A percentile compares a stretch with the other conserved stretches of the same genome.
Evolutionary conservation across 1,140 invertebrate species (phyloP).

Genomic region (Platyscapa corneri): DNA sequence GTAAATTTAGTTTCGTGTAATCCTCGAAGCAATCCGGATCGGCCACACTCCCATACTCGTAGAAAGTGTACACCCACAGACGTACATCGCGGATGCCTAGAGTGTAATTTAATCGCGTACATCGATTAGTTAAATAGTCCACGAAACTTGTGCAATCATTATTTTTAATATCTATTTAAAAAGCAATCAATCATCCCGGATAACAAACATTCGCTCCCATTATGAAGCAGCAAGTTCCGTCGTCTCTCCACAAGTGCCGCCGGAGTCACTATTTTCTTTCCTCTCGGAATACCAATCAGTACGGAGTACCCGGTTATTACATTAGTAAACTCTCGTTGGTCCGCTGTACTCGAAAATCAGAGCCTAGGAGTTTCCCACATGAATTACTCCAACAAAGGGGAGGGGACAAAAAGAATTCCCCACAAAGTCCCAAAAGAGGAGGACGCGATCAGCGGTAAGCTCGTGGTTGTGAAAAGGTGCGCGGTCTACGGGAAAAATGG

Average conservation of each 20-base stretch:
- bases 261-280: constrained; percentile 11
- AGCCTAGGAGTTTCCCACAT: background rate
- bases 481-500: constrained; percentile 56
- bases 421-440: background rate
- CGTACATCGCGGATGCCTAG: no score
- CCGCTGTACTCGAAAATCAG: background rate
- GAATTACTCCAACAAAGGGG: constrained; percentile 4
- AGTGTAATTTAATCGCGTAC: background rate
- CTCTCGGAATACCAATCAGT: constrained; percentile 3
- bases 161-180: constrained; percentile 24
- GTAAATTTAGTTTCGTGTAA: no score
- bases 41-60: no score
- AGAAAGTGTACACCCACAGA: no score
- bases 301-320: background rate
- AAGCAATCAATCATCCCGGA: constrained; percentile 2
- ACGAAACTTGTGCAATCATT: constrained; percentile 1
- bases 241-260: background rate
- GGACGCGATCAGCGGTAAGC: background rate
- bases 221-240: constrained; percentile 1
- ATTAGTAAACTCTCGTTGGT: background rate
- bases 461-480: background rate
- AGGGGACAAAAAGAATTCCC: background rate
- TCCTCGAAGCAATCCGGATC: no score
- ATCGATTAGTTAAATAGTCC: background rate
- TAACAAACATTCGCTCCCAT: constrained; percentile 1